Percentiles rank a stretch among this genome's conserved stretches.
Evolutionary conservation across 2,113 vertebrate genomes (phyloP).

Genomic region (Oncorhynchus mykiss): DNA sequence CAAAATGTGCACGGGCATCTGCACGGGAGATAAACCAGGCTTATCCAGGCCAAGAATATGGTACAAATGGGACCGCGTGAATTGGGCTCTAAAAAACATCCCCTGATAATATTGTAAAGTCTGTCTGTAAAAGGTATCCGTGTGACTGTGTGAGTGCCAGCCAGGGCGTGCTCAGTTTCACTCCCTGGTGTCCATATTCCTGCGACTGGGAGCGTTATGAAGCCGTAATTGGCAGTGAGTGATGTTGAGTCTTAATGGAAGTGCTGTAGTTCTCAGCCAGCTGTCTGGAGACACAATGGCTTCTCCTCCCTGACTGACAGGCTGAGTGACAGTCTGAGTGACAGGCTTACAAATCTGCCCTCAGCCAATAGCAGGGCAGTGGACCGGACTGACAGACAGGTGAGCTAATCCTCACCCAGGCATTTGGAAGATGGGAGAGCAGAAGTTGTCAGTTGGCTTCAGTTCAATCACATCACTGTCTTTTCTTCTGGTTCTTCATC

Average conservation of each 20-base stretch:
- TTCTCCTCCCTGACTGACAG: conserved; percentile 50
- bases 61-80: too few relatives aligned
- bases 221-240: conserved; percentile 43
- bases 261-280: conserved; percentile 50
- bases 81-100: too few relatives aligned
- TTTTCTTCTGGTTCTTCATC: too few relatives aligned
- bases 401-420: too few relatives aligned
- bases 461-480: too few relatives aligned
- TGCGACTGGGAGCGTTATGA: conserved; percentile 18
- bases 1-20: too few relatives aligned
- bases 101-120: too few relatives aligned
- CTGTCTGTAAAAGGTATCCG: not conserved
- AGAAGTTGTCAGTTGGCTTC: too few relatives aligned
- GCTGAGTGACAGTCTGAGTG: conserved; percentile 34
- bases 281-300: conserved; percentile 55
- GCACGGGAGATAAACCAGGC: too few relatives aligned
- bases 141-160: conserved; percentile 10
- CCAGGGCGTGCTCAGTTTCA: not conserved
- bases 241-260: conserved; percentile 57
- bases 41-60: too few relatives aligned
- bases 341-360: conserved; percentile 41
- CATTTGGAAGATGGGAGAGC: too few relatives aligned
- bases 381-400: too few relatives aligned
- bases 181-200: conserved; percentile 16
- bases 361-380: not conserved